These are phyloP conservation scores for Lypha dubia DNA, from an alignment of 2,888 invertebrate genomes.

Conservation along the genomic window DNA sequence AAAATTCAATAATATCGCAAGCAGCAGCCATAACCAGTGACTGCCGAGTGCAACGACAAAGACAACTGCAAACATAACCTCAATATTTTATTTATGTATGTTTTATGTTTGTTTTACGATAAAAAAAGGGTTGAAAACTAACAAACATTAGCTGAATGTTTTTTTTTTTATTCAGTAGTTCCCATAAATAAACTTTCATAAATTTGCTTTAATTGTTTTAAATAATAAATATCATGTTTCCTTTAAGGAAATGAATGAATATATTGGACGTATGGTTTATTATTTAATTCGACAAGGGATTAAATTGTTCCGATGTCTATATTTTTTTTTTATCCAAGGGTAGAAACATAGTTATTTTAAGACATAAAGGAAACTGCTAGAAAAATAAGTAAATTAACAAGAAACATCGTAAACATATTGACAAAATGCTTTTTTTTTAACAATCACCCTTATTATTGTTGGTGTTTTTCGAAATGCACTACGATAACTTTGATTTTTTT, in stretches of 20 bases:
- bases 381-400: background rate
- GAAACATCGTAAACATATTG: no score
- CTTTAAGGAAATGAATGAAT: conserved; percentile 37
- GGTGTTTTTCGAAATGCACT: no score
- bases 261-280: conserved; percentile 6
- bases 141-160: conserved; percentile 44
- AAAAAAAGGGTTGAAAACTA: conserved; percentile 58
- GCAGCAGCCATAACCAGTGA: conserved; percentile 3
- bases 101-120: conserved; percentile 16
- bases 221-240: conserved; percentile 64
- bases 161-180: background rate
- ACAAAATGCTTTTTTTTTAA: no score
- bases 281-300: conserved; percentile 38
- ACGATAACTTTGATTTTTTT: no score
- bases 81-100: conserved; percentile 27
- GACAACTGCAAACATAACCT: conserved; percentile 53
- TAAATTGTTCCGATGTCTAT: conserved; percentile 28
- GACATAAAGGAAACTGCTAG: background rate
- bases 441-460: no score
- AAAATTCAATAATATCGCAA: conserved; percentile 62
- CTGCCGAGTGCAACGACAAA: conserved; percentile 15
- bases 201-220: conserved; percentile 59
- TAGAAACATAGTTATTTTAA: background rate
- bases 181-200: conserved; percentile 45
- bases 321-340: background rate